Percentiles rank a stretch among this genome's conserved stretches.
These are phyloP conservation scores for Columba guinea DNA, from an alignment of 2,797 vertebrate genomes.

Conservation along the genomic window DNA sequence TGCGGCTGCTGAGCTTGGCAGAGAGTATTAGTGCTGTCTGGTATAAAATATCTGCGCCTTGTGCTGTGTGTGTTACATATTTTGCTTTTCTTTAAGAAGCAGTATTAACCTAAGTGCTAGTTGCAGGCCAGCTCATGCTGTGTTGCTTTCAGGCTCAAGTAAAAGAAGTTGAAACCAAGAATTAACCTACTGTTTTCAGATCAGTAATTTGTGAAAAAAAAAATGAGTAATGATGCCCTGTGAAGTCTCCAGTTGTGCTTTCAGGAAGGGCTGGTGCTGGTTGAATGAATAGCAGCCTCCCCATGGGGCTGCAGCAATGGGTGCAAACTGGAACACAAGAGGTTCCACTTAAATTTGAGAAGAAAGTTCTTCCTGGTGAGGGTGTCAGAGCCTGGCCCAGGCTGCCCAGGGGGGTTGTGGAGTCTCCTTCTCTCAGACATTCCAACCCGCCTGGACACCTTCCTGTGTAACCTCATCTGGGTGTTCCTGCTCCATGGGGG, in stretches of 20 bases:
- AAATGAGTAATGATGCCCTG: not conserved
- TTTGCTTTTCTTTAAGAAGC: not conserved
- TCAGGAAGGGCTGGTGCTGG: not conserved
- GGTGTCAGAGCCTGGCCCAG: too few species aligned
- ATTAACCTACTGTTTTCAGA: not conserved
- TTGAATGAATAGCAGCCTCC: not conserved
- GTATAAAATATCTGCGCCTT: not conserved
- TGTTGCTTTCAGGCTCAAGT: slow-evolving; percentile 10
- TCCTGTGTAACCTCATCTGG: too few species aligned
- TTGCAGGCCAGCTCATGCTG: not conserved
- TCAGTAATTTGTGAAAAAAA: not conserved
- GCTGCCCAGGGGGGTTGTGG: too few species aligned
- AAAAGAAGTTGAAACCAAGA: not conserved
- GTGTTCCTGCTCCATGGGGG: too few species aligned
- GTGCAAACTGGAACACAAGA: too few species aligned
- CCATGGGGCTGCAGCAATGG: not conserved
- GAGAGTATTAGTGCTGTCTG: not conserved
- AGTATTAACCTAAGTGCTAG: not conserved
- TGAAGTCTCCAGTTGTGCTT: not conserved
- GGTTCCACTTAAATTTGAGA: too few species aligned
- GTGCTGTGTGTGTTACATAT: not conserved
- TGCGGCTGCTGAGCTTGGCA: not conserved
- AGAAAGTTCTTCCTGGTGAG: too few species aligned
- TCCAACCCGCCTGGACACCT: too few species aligned
- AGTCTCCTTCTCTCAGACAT: too few species aligned